Conservation (phyloP, 1,140 invertebrate species). For the Littorina saxatilis region DNA sequence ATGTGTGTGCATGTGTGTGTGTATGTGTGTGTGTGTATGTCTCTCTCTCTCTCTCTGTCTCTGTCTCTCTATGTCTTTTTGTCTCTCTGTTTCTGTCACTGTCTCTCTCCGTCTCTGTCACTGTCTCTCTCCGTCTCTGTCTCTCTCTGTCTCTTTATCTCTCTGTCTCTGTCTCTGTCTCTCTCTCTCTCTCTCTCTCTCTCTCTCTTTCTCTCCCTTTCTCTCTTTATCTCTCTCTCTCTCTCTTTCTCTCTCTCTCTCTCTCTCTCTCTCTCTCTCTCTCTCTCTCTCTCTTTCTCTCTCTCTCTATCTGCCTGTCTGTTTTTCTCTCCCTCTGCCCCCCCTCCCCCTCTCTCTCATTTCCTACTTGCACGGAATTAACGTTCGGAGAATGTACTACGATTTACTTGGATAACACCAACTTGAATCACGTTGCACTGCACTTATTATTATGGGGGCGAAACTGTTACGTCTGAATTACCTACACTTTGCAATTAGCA, state of each 20-base stretch:
- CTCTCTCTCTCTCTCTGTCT: not conserved
- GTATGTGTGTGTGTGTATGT: not conserved
- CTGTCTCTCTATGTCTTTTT: not conserved
- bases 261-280: constrained; percentile 15
- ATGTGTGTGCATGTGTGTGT: not conserved
- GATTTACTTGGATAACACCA: too few species aligned
- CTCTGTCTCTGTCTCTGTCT: not conserved
- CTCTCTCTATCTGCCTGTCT: not conserved
- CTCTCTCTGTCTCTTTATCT: not conserved
- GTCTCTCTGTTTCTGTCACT: not conserved
- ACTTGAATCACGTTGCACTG: too few species aligned
- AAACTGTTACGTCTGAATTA: too few species aligned
- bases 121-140: not conserved
- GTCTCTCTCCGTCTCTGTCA: not conserved
- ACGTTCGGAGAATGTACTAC: too few species aligned
- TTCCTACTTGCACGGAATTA: too few species aligned
- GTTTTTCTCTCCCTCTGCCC: constrained; percentile 3
- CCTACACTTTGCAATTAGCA: too few species aligned
- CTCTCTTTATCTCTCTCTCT: constrained; percentile 7
- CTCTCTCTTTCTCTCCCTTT: constrained; percentile 3
- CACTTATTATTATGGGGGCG: too few species aligned
- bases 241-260: constrained; percentile 12
- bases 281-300: constrained; percentile 12
- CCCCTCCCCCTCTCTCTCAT: constrained; percentile 5
- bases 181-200: not conserved